phyloP scores from a whole-genome alignment of 1,140 invertebrate species.

The Pseudachorutes palmiensis region DNA sequence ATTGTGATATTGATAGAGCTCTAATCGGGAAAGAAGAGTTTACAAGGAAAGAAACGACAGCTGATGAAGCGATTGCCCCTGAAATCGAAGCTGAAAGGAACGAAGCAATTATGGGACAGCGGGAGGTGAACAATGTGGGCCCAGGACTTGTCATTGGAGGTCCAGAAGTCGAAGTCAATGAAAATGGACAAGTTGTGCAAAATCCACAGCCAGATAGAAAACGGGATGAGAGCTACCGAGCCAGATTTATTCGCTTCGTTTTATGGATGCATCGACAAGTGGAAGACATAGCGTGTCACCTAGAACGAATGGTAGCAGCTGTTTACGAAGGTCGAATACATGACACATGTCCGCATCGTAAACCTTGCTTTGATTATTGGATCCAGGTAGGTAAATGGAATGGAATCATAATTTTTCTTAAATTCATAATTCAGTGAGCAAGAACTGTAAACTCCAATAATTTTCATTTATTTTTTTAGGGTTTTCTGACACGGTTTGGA shows the following conservation, averaged over 20 bases:
- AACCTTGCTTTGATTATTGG: conserved; percentile 38
- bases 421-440: neutral
- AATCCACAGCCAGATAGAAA: conserved; percentile 10
- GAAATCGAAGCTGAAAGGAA: conserved; percentile 10
- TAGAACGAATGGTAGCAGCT: conserved; percentile 35
- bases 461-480: conserved; percentile 19
- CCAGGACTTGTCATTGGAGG: conserved; percentile 12
- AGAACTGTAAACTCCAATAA: neutral
- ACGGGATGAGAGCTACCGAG: conserved; percentile 31
- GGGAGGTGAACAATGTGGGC: conserved; percentile 17
- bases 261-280: conserved; percentile 36
- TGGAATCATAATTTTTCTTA: conserved; percentile 1
- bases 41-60: neutral
- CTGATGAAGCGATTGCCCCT: neutral
- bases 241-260: conserved; percentile 35
- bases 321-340: conserved; percentile 34
- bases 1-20: too few relatives aligned
- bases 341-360: conserved; percentile 34
- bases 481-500: conserved; percentile 33
- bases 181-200: conserved; percentile 17
- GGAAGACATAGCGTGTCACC: conserved; percentile 36
- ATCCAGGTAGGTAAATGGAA: conserved; percentile 17
- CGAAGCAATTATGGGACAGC: conserved; percentile 13
- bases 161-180: conserved; percentile 15
- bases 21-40: neutral